Evolutionary conservation across 1,140 invertebrate genomes (phyloP).

Genomic region (Anastrepha ludens): DNA sequence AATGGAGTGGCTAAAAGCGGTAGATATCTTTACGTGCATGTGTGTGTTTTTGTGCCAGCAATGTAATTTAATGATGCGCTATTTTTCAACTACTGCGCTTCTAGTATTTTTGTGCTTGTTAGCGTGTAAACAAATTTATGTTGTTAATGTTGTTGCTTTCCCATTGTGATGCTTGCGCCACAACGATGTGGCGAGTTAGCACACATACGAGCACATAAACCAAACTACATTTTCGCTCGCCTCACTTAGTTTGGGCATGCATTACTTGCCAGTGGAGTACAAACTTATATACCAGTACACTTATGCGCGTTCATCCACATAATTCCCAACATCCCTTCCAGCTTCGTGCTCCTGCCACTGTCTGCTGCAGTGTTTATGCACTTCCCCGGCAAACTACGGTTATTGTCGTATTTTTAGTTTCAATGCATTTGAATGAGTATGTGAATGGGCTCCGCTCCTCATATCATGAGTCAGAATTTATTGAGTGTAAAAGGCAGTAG

Average conservation of each 20-base stretch:
- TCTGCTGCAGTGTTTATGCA: background rate
- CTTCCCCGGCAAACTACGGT: background rate
- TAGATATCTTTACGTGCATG: background rate
- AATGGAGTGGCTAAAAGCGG: background rate
- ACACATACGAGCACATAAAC: constrained; percentile 4
- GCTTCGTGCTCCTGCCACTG: background rate
- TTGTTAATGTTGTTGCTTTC: background rate
- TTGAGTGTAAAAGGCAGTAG: constrained; percentile 49
- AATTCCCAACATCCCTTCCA: background rate
- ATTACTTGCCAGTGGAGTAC: background rate
- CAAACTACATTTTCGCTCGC: background rate
- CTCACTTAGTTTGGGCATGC: constrained; percentile 5
- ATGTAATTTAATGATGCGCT: constrained; percentile 24
- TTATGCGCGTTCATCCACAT: background rate
- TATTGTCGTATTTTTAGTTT: constrained; percentile 20
- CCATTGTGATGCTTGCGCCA: background rate
- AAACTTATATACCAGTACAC: background rate
- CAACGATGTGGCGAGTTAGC: constrained; percentile 31
- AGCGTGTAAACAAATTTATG: background rate
- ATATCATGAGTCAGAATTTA: constrained; percentile 24
- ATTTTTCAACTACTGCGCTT: background rate
- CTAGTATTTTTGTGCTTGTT: constrained; percentile 21
- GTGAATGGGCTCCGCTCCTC: background rate
- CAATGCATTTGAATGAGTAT: background rate
- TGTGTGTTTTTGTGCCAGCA: background rate